A percentile compares a stretch with the other conserved stretches of the same genome.
These are phyloP conservation scores for Anthrax anthrax DNA, from an alignment of 2,888 invertebrate species.

Conservation along the genomic window DNA sequence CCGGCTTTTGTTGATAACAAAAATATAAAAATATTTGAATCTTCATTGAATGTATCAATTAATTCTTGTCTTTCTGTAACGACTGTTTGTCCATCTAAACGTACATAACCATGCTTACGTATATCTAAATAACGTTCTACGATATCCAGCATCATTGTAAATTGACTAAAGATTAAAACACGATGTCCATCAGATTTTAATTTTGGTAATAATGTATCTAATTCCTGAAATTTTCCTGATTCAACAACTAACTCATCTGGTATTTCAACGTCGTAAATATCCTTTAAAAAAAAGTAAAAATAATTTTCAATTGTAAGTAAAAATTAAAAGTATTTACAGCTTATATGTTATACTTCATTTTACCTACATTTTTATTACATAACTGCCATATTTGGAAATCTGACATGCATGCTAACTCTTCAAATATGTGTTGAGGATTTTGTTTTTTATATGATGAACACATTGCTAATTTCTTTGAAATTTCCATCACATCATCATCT, in stretches of 20 bases:
- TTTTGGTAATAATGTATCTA: conserved; percentile 63
- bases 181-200: conserved; percentile 62
- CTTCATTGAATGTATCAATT: conserved; percentile 76
- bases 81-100: conserved; percentile 83
- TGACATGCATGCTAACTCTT: conserved; percentile 75
- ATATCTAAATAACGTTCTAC: conserved; percentile 75
- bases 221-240: conserved; percentile 73
- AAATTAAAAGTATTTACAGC: too few species aligned
- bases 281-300: conserved; percentile 29
- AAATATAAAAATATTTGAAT: conserved; percentile 72
- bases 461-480: conserved; percentile 53
- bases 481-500: conserved; percentile 44
- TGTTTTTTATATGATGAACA: conserved; percentile 60
- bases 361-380: conserved; percentile 44
- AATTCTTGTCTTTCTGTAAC: conserved; percentile 74
- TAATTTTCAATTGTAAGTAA: too few species aligned
- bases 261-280: conserved; percentile 45
- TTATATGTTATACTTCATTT: too few species aligned
- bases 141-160: conserved; percentile 88
- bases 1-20: conserved; percentile 87
- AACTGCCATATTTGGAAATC: conserved; percentile 85
- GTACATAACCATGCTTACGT: conserved; percentile 55
- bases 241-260: conserved; percentile 57
- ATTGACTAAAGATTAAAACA: conserved; percentile 90
- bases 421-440: conserved; percentile 62